Conservation (phyloP, 2,888 invertebrate species). For the Ectobius pallidus region DNA sequence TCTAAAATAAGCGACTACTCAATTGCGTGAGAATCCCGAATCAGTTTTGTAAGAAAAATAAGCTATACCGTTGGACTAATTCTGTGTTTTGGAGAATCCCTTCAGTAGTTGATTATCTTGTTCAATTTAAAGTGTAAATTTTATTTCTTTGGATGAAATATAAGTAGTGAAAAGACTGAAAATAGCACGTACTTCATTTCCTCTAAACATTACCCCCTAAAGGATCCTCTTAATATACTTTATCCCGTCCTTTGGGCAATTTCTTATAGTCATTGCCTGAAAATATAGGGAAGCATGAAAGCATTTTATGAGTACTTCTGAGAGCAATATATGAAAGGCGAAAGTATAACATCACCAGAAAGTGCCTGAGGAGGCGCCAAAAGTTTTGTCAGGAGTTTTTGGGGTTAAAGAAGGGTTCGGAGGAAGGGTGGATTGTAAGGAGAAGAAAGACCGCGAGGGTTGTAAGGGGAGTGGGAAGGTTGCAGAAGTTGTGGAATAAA, state of each 20-base stretch:
- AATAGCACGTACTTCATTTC: neutral
- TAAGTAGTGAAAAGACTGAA: too few species aligned
- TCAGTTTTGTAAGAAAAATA: too few species aligned
- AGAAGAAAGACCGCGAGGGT: constrained; percentile 20
- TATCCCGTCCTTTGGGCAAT: constrained; percentile 9
- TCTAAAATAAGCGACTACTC: too few species aligned
- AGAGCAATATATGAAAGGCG: constrained; percentile 22
- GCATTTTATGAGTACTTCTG: constrained; percentile 18
- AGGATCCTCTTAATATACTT: constrained; percentile 11
- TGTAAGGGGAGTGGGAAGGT: neutral
- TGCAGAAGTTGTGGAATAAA: constrained; percentile 38
- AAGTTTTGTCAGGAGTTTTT: constrained; percentile 20
- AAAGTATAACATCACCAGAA: constrained; percentile 1
- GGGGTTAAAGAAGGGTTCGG: constrained; percentile 10
- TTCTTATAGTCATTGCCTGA: neutral
- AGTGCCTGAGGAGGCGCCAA: constrained; percentile 13
- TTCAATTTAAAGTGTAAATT: too few species aligned
- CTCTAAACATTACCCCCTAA: constrained; percentile 14
- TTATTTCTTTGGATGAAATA: too few species aligned
- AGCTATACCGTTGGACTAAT: too few species aligned
- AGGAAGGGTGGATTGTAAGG: neutral
- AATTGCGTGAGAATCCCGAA: too few species aligned
- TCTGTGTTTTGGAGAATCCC: too few species aligned
- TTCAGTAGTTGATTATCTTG: too few species aligned
- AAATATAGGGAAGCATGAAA: constrained; percentile 5